A percentile compares a stretch with the other conserved stretches of the same genome.
Evolutionary conservation across 64 coral and sea anemone species (phyloP).

Genomic region (Porites lutea): DNA sequence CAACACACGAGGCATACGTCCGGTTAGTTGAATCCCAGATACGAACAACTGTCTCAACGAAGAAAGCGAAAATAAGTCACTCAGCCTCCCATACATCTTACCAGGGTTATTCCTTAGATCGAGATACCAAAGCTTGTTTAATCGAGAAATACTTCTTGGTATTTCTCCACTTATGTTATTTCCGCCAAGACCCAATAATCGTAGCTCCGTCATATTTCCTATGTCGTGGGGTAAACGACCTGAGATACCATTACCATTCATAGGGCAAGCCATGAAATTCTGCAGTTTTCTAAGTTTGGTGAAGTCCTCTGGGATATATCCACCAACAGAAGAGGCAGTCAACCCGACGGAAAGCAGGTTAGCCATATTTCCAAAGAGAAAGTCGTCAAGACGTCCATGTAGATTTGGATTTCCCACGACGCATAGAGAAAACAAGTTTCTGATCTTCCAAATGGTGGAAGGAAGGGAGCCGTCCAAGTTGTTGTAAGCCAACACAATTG

Average conservation of each 20-base stretch:
- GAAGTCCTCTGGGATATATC: constrained; percentile 15
- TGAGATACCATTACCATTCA: constrained; percentile 29
- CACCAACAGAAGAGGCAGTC: constrained; percentile 33
- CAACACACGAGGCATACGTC: constrained; percentile 7
- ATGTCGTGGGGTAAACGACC: constrained; percentile 32
- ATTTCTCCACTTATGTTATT: constrained; percentile 46
- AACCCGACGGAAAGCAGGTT: background rate
- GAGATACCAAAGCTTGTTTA: constrained; percentile 31
- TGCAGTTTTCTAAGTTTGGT: background rate
- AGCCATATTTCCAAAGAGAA: constrained; percentile 45
- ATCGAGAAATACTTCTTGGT: constrained; percentile 32
- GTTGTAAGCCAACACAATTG: constrained; percentile 60
- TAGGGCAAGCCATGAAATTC: constrained; percentile 17
- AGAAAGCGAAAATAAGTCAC: background rate
- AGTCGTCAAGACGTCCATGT: constrained; percentile 13
- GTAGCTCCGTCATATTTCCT: constrained; percentile 41
- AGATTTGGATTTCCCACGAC: constrained; percentile 33
- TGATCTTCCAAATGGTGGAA: constrained; percentile 38
- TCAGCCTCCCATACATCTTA: constrained; percentile 22
- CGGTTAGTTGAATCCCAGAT: constrained; percentile 35
- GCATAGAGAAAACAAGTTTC: constrained; percentile 47
- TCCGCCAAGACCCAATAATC: constrained; percentile 1
- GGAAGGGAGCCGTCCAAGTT: constrained; percentile 27
- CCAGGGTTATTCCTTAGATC: constrained; percentile 32
- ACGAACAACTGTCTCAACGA: background rate